phyloP scores from a whole-genome alignment of 1,140 invertebrate species.

The Eurosta solidaginis region DNA sequence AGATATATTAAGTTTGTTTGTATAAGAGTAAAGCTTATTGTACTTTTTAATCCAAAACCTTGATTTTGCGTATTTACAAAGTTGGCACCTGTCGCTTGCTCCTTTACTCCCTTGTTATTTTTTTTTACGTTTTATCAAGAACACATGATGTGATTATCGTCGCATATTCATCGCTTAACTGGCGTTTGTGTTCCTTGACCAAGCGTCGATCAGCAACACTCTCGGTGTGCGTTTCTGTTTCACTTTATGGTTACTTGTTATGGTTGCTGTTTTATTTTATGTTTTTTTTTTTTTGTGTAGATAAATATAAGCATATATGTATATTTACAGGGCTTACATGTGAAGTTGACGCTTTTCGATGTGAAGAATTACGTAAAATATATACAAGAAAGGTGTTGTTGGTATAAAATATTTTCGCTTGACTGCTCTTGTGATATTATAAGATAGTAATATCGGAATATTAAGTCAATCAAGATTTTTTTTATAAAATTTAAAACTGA shows the following conservation, averaged over 20 bases:
- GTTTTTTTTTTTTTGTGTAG: background rate
- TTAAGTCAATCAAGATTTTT: background rate
- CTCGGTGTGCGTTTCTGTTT: background rate
- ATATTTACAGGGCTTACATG: background rate
- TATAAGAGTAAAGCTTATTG: background rate
- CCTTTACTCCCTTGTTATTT: background rate
- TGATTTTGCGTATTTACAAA: constrained; percentile 6
- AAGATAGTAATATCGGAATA: background rate
- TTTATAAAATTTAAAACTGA: background rate
- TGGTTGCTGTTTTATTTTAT: background rate
- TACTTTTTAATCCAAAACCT: background rate
- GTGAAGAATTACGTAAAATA: background rate
- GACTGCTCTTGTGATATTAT: background rate
- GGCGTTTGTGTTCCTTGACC: background rate
- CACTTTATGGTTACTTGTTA: background rate
- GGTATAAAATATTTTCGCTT: background rate
- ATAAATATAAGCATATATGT: too few species aligned
- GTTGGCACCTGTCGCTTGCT: background rate
- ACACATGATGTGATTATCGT: constrained; percentile 22
- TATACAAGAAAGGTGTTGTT: background rate
- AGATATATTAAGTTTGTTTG: too few species aligned
- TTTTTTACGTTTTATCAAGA: constrained; percentile 4
- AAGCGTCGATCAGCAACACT: background rate
- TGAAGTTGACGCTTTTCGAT: background rate
- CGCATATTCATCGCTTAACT: background rate